A percentile compares a stretch with the other conserved stretches of the same genome.
These are phyloP conservation scores for Oceanodroma leucorhoa DNA, from an alignment of 2,797 vertebrate genomes.

Conservation along the genomic window DNA sequence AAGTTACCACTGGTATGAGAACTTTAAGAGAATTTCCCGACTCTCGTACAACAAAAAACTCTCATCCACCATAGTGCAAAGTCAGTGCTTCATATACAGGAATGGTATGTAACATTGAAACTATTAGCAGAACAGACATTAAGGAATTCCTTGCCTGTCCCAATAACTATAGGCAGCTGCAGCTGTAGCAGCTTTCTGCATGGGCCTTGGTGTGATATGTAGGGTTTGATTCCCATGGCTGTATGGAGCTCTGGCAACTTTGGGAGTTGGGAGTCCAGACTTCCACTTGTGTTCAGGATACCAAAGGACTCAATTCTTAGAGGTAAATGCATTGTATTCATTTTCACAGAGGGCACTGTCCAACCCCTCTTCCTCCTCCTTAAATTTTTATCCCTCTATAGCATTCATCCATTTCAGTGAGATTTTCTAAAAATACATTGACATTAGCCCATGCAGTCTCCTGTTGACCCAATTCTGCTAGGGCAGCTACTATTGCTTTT, in stretches of 20 bases:
- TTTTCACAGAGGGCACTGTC: neutral
- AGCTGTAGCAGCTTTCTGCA: neutral
- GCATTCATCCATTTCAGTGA: neutral
- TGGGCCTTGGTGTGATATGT: neutral
- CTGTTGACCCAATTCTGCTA: neutral
- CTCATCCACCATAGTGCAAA: neutral
- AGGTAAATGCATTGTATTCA: neutral
- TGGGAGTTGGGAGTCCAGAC: neutral
- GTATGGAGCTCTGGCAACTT: neutral
- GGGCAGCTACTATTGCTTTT: neutral
- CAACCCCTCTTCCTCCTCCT: neutral
- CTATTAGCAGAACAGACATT: neutral
- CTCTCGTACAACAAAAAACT: neutral
- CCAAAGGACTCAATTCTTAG: neutral
- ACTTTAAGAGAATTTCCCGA: neutral
- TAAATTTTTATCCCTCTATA: neutral
- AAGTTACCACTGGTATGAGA: rapidly evolving
- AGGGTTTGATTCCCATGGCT: neutral
- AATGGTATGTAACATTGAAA: neutral
- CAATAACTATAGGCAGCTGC: neutral
- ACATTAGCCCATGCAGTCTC: neutral
- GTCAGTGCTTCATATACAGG: neutral
- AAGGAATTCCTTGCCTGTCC: neutral
- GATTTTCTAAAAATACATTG: neutral
- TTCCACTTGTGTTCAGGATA: neutral